A percentile compares a stretch with the other conserved stretches of the same genome.
phyloP scores from a whole-genome alignment of 2,888 invertebrate genomes.

The Luperina testacea region DNA sequence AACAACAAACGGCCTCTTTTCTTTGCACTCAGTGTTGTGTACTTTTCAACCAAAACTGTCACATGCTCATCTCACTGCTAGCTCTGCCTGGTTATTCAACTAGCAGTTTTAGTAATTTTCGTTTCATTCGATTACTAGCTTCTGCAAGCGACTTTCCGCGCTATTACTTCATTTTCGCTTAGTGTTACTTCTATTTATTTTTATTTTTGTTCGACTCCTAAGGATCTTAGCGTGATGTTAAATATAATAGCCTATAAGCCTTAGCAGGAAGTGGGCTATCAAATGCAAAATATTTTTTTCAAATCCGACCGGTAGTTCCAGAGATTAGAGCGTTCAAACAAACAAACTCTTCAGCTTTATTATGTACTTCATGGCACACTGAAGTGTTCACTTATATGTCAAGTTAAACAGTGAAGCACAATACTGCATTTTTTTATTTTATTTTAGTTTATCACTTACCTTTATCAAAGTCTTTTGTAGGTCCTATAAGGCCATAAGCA shows the following conservation, averaged over 20 bases:
- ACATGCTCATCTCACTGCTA: neutral
- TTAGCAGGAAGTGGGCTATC: too few species aligned
- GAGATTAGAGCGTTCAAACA: too few species aligned
- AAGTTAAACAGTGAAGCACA: neutral
- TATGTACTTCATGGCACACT: neutral
- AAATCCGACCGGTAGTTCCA: too few species aligned
- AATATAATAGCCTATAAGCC: too few species aligned
- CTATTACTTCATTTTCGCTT: too few species aligned
- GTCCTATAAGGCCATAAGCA: constrained; percentile 68
- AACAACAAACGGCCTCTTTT: neutral
- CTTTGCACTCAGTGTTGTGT: neutral
- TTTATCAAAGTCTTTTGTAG: constrained; percentile 72
- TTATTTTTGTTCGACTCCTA: too few species aligned
- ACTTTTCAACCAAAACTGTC: neutral
- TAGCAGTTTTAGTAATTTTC: neutral
- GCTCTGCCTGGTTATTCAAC: neutral
- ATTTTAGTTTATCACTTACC: constrained; percentile 62
- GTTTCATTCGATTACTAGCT: neutral
- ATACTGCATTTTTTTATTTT: neutral
- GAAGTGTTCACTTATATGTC: neutral
- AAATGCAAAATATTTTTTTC: too few species aligned
- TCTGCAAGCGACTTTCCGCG: neutral
- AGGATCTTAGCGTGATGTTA: too few species aligned
- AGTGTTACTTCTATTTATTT: too few species aligned
- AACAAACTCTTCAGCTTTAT: too few species aligned